A percentile compares a stretch with the other conserved stretches of the same genome.
Evolutionary conservation across 2,888 invertebrate species (phyloP).

Genomic region (Platycheirus albimanus): DNA sequence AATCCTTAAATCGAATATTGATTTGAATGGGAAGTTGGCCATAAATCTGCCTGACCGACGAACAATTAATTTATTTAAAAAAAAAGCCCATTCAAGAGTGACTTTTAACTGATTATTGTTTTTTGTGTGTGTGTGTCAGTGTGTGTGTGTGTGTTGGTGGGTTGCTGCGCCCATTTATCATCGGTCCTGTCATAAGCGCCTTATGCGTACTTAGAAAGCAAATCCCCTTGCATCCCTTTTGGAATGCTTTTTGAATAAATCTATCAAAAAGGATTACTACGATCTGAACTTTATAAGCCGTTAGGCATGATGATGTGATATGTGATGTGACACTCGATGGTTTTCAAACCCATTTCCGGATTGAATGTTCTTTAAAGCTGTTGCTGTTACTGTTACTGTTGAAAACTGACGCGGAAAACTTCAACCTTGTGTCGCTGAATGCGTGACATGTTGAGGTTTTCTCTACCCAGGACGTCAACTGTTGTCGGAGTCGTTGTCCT

Average conservation of each 20-base stretch:
- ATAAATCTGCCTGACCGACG: constrained; percentile 59
- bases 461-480: constrained; percentile 11
- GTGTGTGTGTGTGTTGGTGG: neutral
- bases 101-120: constrained; percentile 70
- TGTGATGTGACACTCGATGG: constrained; percentile 33
- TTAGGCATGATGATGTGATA: constrained; percentile 53
- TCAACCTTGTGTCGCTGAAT: neutral
- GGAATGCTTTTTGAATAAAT: constrained; percentile 37
- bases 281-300: constrained; percentile 35
- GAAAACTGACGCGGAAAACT: too few species aligned
- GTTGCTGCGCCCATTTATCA: constrained; percentile 52
- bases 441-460: constrained; percentile 66
- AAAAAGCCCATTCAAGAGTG: constrained; percentile 26
- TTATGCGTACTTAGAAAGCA: constrained; percentile 47
- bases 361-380: constrained; percentile 55
- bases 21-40: constrained; percentile 66
- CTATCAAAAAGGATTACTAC: constrained; percentile 59
- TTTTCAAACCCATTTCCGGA: constrained; percentile 13
- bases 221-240: neutral
- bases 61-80: constrained; percentile 56
- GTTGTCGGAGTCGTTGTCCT: neutral
- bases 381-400: too few species aligned
- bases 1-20: constrained; percentile 69
- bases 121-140: too few species aligned
- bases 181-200: constrained; percentile 44